Evolutionary conservation across 2,888 invertebrate species (phyloP).

Genomic region (Byasa hedistus): DNA sequence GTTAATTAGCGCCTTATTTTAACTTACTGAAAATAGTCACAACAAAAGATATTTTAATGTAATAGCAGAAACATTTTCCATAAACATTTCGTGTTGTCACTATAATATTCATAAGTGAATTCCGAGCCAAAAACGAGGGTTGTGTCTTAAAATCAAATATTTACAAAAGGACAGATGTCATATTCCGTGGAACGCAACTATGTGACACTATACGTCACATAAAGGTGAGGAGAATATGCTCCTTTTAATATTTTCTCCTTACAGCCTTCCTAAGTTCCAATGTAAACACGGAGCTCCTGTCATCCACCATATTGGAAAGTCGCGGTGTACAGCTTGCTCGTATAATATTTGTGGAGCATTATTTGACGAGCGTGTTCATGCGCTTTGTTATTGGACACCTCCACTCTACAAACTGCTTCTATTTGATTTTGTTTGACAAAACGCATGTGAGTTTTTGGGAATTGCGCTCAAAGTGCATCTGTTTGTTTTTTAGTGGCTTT

Average conservation of each 20-base stretch:
- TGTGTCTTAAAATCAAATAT: constrained; percentile 33
- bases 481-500: constrained; percentile 51
- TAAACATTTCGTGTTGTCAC: constrained; percentile 6
- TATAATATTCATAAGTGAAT: constrained; percentile 8
- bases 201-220: constrained; percentile 34
- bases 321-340: constrained; percentile 64
- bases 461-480: constrained; percentile 43
- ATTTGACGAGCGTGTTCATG: constrained; percentile 75
- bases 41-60: constrained; percentile 2
- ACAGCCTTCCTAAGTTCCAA: constrained; percentile 61
- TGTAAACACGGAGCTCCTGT: constrained; percentile 67
- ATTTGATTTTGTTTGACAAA: constrained; percentile 65
- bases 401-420: constrained; percentile 66
- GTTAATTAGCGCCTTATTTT: background rate
- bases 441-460: constrained; percentile 60
- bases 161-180: constrained; percentile 26
- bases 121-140: constrained; percentile 6
- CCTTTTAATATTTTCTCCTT: constrained; percentile 46
- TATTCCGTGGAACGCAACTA: constrained; percentile 23
- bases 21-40: background rate
- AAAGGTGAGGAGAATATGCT: constrained; percentile 35
- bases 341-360: constrained; percentile 73
- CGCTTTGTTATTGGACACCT: constrained; percentile 76
- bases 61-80: constrained; percentile 12
- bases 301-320: constrained; percentile 64